phyloP scores from a whole-genome alignment of 2,888 invertebrate species.

The Chirona hameri region DNA sequence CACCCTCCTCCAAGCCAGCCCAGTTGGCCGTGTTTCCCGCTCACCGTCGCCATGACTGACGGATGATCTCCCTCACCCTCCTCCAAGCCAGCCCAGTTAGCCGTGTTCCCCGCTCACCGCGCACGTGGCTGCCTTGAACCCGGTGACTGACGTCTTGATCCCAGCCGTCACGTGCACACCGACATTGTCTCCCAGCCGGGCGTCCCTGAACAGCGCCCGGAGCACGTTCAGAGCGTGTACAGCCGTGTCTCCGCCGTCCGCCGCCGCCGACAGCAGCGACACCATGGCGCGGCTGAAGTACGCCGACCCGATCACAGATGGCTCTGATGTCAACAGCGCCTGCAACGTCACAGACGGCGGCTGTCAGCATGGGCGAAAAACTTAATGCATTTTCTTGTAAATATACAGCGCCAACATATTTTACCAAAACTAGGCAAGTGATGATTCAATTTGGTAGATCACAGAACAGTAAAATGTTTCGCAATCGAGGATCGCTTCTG shows the following conservation, averaged over 20 bases:
- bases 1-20: too few species aligned
- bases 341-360: slow-evolving; percentile 53
- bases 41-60: slow-evolving; percentile 35
- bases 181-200: slow-evolving; percentile 68
- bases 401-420: too few species aligned
- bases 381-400: too few species aligned
- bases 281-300: slow-evolving; percentile 59
- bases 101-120: slow-evolving; percentile 41
- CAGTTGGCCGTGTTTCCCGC: too few species aligned
- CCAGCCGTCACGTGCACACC: slow-evolving; percentile 49
- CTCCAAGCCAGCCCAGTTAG: too few species aligned
- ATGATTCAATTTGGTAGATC: too few species aligned
- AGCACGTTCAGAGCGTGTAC: slow-evolving; percentile 84
- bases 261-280: slow-evolving; percentile 53
- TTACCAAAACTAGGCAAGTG: too few species aligned
- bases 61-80: too few species aligned
- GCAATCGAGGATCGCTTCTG: too few species aligned
- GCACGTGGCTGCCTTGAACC: slow-evolving; percentile 49
- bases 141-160: slow-evolving; percentile 48
- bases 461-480: too few species aligned
- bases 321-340: slow-evolving; percentile 72
- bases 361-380: too few species aligned
- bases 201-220: slow-evolving; percentile 71
- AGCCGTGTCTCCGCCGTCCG: slow-evolving; percentile 53
- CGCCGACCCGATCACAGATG: slow-evolving; percentile 57